Evolutionary conservation across 2,888 invertebrate genomes (phyloP).

Genomic region (Noctua janthina): DNA sequence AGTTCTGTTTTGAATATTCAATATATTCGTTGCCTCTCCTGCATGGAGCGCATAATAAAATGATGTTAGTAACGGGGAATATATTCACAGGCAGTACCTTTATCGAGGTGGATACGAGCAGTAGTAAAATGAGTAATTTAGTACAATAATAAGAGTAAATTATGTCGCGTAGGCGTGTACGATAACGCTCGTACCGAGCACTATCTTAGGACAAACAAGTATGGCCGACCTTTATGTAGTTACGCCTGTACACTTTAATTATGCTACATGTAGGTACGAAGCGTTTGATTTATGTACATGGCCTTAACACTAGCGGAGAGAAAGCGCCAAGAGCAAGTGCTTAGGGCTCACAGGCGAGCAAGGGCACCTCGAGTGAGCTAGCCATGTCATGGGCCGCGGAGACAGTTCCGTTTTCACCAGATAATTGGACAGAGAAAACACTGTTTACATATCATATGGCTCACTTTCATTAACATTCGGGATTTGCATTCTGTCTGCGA

Average conservation of each 20-base stretch:
- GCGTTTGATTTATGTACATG: slow-evolving; percentile 52
- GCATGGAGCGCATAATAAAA: slow-evolving; percentile 17
- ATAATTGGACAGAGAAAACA: slow-evolving; percentile 31
- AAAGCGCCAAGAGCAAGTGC: slow-evolving; percentile 55
- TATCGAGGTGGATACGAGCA: slow-evolving; percentile 59
- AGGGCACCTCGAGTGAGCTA: slow-evolving; percentile 43
- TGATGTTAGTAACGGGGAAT: slow-evolving; percentile 7
- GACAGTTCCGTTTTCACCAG: slow-evolving; percentile 26
- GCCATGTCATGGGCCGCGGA: slow-evolving; percentile 27
- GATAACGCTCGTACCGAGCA: slow-evolving; percentile 54
- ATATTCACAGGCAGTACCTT: slow-evolving; percentile 34
- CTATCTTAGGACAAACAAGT: slow-evolving; percentile 64
- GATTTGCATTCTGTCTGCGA: slow-evolving; percentile 41
- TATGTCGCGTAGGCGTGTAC: slow-evolving; percentile 62
- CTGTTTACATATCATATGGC: slow-evolving; percentile 23
- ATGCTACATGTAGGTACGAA: slow-evolving; percentile 27
- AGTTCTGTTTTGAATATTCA: slow-evolving; percentile 38
- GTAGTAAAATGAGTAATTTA: slow-evolving; percentile 66
- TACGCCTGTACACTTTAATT: slow-evolving; percentile 47
- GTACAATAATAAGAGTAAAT: slow-evolving; percentile 63
- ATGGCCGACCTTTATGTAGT: slow-evolving; percentile 51
- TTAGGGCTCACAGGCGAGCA: slow-evolving; percentile 39
- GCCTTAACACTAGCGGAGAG: slow-evolving; percentile 51
- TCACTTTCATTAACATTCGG: slow-evolving; percentile 27
- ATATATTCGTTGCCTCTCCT: slow-evolving; percentile 12